Conservation (phyloP, 2,888 invertebrate genomes). For the Drosophila subsilvestris region DNA sequence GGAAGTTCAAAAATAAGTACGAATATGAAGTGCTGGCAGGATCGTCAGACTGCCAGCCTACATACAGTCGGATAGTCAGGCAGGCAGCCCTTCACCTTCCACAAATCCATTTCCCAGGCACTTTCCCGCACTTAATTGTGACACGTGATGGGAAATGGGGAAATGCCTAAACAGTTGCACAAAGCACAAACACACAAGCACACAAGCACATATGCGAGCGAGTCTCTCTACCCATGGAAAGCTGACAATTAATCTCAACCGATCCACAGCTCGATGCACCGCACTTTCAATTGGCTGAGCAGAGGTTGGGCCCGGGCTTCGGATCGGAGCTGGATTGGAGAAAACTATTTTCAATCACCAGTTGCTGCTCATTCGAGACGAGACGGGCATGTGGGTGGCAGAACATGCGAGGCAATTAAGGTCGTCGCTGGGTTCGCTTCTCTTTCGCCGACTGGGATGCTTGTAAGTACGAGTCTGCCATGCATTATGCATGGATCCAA, state of each 20-base stretch:
- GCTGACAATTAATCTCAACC: conserved; percentile 72
- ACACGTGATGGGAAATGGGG: conserved; percentile 58
- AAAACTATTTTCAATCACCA: conserved; percentile 57
- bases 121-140: conserved; percentile 63
- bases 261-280: conserved; percentile 30
- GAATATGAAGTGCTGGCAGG: conserved; percentile 8
- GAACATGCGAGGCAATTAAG: conserved; percentile 67
- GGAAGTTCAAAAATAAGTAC: conserved; percentile 53
- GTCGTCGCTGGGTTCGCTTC: conserved; percentile 33
- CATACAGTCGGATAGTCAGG: neutral
- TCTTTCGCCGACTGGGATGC: conserved; percentile 33
- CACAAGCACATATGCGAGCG: conserved; percentile 15
- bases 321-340: conserved; percentile 53
- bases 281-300: conserved; percentile 53
- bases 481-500: conserved; percentile 33
- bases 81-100: conserved; percentile 18
- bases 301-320: conserved; percentile 41
- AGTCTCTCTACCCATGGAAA: conserved; percentile 38
- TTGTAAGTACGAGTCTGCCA: conserved; percentile 9
- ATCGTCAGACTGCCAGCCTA: neutral
- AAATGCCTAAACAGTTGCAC: conserved; percentile 61
- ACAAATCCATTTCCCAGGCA: conserved; percentile 45
- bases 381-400: conserved; percentile 48
- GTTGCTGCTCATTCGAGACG: conserved; percentile 11
- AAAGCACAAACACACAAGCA: conserved; percentile 22